Evolutionary conservation across 2,888 invertebrate species (phyloP).

Genomic region (Lasioglossum vierecki): DNA sequence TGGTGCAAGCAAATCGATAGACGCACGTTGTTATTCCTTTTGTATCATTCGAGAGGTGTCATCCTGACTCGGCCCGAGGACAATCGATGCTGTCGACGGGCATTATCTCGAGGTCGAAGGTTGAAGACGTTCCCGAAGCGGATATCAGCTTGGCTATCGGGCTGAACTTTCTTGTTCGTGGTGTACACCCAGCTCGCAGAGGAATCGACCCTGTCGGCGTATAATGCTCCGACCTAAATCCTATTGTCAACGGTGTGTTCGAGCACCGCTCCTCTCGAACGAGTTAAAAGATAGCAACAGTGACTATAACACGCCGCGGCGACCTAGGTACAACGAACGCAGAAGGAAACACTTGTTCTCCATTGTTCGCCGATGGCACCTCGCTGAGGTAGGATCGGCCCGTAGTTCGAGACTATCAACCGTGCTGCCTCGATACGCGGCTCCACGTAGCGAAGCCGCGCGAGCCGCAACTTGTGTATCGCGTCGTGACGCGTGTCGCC

Average conservation of each 20-base stretch:
- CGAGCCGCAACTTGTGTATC: neutral
- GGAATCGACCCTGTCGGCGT: slow-evolving; percentile 37
- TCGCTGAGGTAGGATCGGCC: slow-evolving; percentile 53
- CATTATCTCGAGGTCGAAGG: slow-evolving; percentile 3
- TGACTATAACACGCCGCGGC: slow-evolving; percentile 33
- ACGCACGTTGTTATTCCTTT: neutral
- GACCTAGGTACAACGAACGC: slow-evolving; percentile 38
- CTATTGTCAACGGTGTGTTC: slow-evolving; percentile 45
- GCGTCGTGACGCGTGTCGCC: neutral
- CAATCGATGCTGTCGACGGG: neutral
- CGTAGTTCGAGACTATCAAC: slow-evolving; percentile 19
- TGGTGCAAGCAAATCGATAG: neutral
- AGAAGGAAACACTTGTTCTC: slow-evolving; percentile 62
- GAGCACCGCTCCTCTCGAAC: slow-evolving; percentile 48
- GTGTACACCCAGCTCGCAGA: slow-evolving; percentile 3
- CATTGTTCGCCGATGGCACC: slow-evolving; percentile 56
- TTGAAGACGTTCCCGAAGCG: slow-evolving; percentile 10
- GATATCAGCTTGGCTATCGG: slow-evolving; percentile 22
- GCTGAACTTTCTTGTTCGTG: slow-evolving; percentile 22
- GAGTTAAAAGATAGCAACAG: slow-evolving; percentile 46
- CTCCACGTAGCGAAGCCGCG: neutral
- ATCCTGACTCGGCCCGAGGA: neutral
- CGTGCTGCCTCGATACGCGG: neutral
- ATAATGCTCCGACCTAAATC: slow-evolving; percentile 49
- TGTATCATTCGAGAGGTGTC: neutral